These are phyloP conservation scores for Psilopsiagon aymara DNA, from an alignment of 2,113 vertebrate species.

Conservation along the genomic window DNA sequence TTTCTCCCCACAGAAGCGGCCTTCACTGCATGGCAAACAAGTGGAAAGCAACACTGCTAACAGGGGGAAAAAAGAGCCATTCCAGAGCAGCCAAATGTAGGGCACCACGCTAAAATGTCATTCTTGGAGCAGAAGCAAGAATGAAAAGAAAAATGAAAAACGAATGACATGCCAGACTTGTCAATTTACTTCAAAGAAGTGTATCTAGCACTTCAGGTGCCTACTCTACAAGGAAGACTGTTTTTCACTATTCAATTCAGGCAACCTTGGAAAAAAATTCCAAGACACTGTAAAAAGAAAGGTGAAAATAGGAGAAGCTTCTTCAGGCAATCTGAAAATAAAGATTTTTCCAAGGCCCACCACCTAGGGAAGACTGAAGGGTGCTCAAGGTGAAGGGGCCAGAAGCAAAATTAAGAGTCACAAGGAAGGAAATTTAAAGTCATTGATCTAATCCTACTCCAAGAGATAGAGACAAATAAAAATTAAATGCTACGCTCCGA, in stretches of 20 bases:
- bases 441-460: background rate
- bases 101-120: background rate
- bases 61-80: background rate
- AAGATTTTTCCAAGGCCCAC: background rate
- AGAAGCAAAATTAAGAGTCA: slow-evolving; percentile 7
- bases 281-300: background rate
- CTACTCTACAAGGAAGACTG: background rate
- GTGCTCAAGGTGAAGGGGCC: background rate
- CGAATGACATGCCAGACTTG: background rate
- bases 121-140: background rate
- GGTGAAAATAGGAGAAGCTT: background rate
- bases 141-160: background rate
- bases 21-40: background rate
- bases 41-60: background rate
- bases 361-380: background rate
- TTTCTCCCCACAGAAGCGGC: background rate
- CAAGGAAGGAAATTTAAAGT: background rate
- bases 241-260: background rate
- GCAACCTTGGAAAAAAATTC: background rate
- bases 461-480: background rate
- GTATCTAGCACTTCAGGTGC: background rate
- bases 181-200: background rate
- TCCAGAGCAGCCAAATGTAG: background rate
- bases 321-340: background rate
- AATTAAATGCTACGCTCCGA: background rate